Evolutionary conservation across 2,797 vertebrate genomes (phyloP).

Genomic region (Phrynocephalus vlangalii): DNA sequence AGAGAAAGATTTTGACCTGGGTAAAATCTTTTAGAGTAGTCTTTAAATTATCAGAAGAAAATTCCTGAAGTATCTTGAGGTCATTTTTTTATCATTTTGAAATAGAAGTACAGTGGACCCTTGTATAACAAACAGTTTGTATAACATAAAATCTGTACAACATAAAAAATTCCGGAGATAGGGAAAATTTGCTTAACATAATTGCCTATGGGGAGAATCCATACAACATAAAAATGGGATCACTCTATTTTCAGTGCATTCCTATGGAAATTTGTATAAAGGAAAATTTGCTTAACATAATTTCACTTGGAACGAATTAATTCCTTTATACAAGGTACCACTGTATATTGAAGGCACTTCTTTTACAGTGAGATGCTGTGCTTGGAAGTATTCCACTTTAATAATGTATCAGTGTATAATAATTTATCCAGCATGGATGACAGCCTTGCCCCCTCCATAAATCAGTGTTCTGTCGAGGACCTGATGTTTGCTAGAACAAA

Average conservation of each 20-base stretch:
- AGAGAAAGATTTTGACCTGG: not conserved
- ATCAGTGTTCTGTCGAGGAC: slow-evolving; percentile 1
- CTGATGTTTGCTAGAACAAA: slow-evolving; percentile 27
- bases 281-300: too few relatives aligned
- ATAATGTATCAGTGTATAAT: not conserved
- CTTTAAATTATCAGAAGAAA: not conserved
- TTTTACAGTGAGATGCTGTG: not conserved
- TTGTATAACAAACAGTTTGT: too few relatives aligned
- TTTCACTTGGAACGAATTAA: too few relatives aligned
- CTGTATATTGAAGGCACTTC: not conserved
- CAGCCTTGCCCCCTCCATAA: slow-evolving; percentile 25
- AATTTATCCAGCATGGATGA: slow-evolving; percentile 20
- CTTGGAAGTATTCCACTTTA: not conserved
- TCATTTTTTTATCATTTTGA: slow-evolving; percentile 9
- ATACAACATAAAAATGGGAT: too few relatives aligned
- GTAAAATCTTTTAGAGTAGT: not conserved
- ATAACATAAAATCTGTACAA: too few relatives aligned
- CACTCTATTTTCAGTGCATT: too few relatives aligned
- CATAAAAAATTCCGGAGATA: too few relatives aligned
- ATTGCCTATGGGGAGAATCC: too few relatives aligned
- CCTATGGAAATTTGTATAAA: too few relatives aligned
- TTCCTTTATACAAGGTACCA: too few relatives aligned
- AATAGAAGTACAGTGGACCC: too few relatives aligned
- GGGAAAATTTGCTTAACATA: too few relatives aligned
- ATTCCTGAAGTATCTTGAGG: not conserved